Evolutionary conservation across 35 echinoderm and acorn worm genomes (phyloP), one percentile per base, ranked within the genome.

Genomic region (Ophiothrix spiculata): DNA sequence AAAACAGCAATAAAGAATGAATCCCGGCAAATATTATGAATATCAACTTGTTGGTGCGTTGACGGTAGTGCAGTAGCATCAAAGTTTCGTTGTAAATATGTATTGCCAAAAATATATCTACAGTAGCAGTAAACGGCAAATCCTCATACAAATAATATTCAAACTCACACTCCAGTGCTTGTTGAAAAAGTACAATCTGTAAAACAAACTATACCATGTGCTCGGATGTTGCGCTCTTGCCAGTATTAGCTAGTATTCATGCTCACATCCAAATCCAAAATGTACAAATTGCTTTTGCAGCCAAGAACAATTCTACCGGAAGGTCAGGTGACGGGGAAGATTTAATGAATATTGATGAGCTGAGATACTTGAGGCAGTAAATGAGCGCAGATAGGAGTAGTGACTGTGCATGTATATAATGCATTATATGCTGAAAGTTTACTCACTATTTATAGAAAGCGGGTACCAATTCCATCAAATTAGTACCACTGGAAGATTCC

Each of bases 291-390:
- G 60, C 60, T 69, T 69, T 6, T 69, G 60, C 60, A 69, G 60
- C 60, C 60, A 69, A 69, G 60, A 69, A 69, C 60, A 69, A 69
- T 69, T n/a, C 23, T n/a, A 69, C 60, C 60, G 60, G 60, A 69
- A 69, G 60, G 60, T 69, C 60, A 69, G 60, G 60, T 69, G 60
- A 69, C 60, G 60, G 60, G 29, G 60, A 69, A 25, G 16, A 69
- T 28, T 69, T 69, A 69, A 69, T 69, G 60, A 69, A 69, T 69
- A 69, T 69, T 69, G 60, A 69, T 69, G 60, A 69, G 60, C 60
- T n/a, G 60, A 69, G 8, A 10, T 69, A 69, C 60, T 28, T 28
- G 60, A 6, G 60, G 60, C 60, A 69, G 60, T 25, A 69, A 69
- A 25, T 69, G 60, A 69, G 60, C 60, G 60, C 29, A 12, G n/a